A percentile compares a stretch with the other conserved stretches of the same genome.
These are phyloP conservation scores for Cantharis rustica DNA, from an alignment of 2,888 invertebrate species.

Conservation along the genomic window DNA sequence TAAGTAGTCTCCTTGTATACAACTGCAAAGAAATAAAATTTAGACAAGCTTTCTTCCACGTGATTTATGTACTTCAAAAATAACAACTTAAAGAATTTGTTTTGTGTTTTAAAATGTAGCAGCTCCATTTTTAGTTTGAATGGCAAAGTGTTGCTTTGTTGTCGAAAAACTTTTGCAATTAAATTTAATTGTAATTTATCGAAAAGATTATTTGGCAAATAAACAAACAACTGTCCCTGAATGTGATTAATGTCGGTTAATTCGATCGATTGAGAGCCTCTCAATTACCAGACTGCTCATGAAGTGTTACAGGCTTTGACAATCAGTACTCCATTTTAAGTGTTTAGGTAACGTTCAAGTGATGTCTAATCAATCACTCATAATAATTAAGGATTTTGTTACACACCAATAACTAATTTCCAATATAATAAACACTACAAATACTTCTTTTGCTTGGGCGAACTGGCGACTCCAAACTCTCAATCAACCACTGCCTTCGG, in stretches of 20 bases:
- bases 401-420: background rate
- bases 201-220: slow-evolving; percentile 10
- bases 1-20: slow-evolving; percentile 74
- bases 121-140: background rate
- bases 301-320: slow-evolving; percentile 11
- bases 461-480: background rate
- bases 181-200: background rate
- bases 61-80: slow-evolving; percentile 14
- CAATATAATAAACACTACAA: background rate
- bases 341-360: background rate
- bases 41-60: slow-evolving; percentile 5
- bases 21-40: slow-evolving; percentile 63
- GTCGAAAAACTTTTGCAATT: background rate
- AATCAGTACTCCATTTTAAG: slow-evolving; percentile 1
- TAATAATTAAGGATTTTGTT: background rate
- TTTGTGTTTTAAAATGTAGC: background rate
- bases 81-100: slow-evolving; percentile 2
- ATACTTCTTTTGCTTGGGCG: background rate
- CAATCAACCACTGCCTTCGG: too few relatives aligned
- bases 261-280: slow-evolving; percentile 15
- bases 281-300: slow-evolving; percentile 20
- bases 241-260: slow-evolving; percentile 21
- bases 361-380: background rate
- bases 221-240: slow-evolving; percentile 19
- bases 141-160: background rate